Percentiles rank a stretch among this genome's conserved stretches.
phyloP scores from a whole-genome alignment of 1,140 invertebrate species.

The Zelostemma sp. region DNA sequence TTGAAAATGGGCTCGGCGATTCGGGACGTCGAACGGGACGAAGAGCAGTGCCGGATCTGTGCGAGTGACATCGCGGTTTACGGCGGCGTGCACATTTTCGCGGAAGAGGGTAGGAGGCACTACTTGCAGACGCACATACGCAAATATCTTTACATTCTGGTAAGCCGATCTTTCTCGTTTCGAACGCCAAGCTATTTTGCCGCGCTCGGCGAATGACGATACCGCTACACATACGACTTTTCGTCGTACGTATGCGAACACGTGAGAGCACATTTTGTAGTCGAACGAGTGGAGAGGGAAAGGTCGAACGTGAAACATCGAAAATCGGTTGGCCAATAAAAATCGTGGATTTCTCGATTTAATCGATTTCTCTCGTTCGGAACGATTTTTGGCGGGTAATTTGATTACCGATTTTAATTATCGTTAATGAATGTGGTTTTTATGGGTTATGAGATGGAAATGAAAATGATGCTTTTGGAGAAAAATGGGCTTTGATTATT shows the following conservation, averaged over 20 bases:
- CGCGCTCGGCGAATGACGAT: neutral
- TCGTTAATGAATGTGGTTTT: too few species aligned
- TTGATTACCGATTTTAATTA: too few species aligned
- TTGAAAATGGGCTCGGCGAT: constrained; percentile 57
- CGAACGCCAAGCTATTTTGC: constrained; percentile 23
- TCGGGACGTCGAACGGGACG: constrained; percentile 41
- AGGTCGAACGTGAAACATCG: too few species aligned
- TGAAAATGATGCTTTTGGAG: too few species aligned
- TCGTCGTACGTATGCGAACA: neutral
- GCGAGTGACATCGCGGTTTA: constrained; percentile 60
- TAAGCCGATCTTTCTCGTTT: constrained; percentile 50
- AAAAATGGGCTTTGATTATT: too few species aligned
- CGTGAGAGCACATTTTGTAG: neutral
- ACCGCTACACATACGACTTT: too few species aligned
- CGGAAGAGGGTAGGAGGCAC: constrained; percentile 69
- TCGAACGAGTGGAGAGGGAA: too few species aligned
- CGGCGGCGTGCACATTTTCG: constrained; percentile 69
- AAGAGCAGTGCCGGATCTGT: constrained; percentile 71
- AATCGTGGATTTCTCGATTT: too few species aligned
- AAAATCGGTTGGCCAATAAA: too few species aligned
- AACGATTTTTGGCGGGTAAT: too few species aligned
- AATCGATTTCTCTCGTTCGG: too few species aligned
- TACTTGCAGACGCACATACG: constrained; percentile 71
- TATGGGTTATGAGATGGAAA: too few species aligned
- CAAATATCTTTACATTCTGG: constrained; percentile 72